Evolutionary conservation across 2,888 invertebrate genomes (phyloP), one percentile per base, ranked within the genome.

Genomic region (Reticulitermes lucifugus): DNA sequence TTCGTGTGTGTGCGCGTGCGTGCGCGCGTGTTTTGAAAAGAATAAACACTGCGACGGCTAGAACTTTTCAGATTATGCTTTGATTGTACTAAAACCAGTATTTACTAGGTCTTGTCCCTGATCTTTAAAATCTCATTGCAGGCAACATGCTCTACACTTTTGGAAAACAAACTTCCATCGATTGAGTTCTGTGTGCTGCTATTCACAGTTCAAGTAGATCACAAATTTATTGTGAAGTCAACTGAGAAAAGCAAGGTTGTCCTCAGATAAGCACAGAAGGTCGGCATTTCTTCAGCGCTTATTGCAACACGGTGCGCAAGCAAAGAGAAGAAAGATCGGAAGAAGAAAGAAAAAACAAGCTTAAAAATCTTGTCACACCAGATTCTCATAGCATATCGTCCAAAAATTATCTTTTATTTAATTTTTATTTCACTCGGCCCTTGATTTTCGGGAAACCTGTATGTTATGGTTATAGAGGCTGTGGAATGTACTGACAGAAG

Each of bases 401-500:
- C 77, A 77, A 77, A 77, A 77, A 77, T 77, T 77, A 77, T 77
- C 21, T 46, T 46, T 77, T 5, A 77, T 77, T 75, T 77, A 46
- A 77, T 35, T 77, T 77, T 77, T 77, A 77, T 46, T 77, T 77
- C 46, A 77, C 12, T 77, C 7, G 21, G 46, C 10, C 46, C 77
- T 77, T 46, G 77, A 77, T 46, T 77, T 77, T 77, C 21, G 77
- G 77, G 77, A 77, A 77, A 46, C 77, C 46, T 46, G 46, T 46
- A 41, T 73, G 77, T 46, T 77, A 77, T 77, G 77, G 51, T 51
- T 46, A 77, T 46, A 46, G 51, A n/a, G 77, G 3, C 41, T 46
- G 43, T 22, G 77, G 77, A 77, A 77, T 77, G 77, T 46, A 77
- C n/a, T 51, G 46, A 82, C 71, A 65, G 65, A n/a, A 82, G 77